Base-by-base conservation (phyloP, 1,140 invertebrate genomes). In the Centruroides vittatus region DNA sequence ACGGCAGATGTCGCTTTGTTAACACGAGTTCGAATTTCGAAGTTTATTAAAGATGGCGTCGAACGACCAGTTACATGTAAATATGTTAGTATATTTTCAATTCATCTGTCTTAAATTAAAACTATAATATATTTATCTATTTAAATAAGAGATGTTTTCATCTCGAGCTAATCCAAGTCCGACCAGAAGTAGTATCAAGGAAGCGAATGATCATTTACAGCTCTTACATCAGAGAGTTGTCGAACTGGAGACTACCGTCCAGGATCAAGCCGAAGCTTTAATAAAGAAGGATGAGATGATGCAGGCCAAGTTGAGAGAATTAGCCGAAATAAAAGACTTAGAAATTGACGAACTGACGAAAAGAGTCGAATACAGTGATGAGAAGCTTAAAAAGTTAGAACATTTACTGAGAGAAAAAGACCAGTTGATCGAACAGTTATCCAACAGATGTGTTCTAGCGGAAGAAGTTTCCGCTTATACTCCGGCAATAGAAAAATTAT, bases 181-280 rank as follows among this genome's bases (percentile, higher is more conserved):
- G 34, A 68, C 66, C 46, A 57, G 66, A 11, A 66, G 55, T 9
- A 68, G 67, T 57, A 68, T 68, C 48, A 68, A 68, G 57, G 67
- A 68, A 60, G 67, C 67, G 8, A 68, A 68, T 58, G 66, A 67
- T 58, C 67, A 68, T 59, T 62, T 68, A 36, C 67, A 67, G 35
- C 50, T 68, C 34, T 47, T 68, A 5, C 66, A 68, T 60, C 55
- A 62, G 35, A 59, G 59, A 56, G 67, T 68, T 47, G 61, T 57
- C 47, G 67, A 68, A 53, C 47, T 68, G 47, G 67, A 68, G 58
- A 57, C 58, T 13, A 67, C 60, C 4, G 62, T 67, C 3, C 49
- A 63, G 36, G 58, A 66, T 23, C 67, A 68, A 55, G 59, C 55
- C 5, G 66, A 66, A 48, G 58, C 62, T 3, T 54, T 66, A 10